Conservation (phyloP, 2,888 invertebrate genomes). For the Rotaria magnacalcarata region DNA sequence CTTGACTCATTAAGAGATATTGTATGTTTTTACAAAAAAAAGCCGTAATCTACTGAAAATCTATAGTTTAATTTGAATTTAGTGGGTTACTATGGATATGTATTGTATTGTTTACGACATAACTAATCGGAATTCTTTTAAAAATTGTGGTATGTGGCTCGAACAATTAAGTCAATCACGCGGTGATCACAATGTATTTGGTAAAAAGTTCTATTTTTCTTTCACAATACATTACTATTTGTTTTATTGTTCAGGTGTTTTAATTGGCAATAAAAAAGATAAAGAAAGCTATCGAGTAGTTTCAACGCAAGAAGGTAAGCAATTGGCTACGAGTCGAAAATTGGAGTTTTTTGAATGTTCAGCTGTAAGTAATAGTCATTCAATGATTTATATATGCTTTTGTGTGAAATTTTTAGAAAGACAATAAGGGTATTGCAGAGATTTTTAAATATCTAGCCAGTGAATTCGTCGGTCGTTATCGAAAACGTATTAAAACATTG, state of each 20-base stretch:
- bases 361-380: slow-evolving; percentile 37
- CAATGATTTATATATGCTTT: background rate
- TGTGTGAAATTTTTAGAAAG: slow-evolving; percentile 40
- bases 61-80: background rate
- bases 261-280: slow-evolving; percentile 44
- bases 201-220: background rate
- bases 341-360: slow-evolving; percentile 45
- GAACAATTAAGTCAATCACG: slow-evolving; percentile 24
- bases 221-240: background rate
- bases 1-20: slow-evolving; percentile 43
- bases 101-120: slow-evolving; percentile 42
- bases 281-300: slow-evolving; percentile 20
- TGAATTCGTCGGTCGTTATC: slow-evolving; percentile 40
- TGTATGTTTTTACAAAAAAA: background rate
- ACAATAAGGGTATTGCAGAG: slow-evolving; percentile 40
- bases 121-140: slow-evolving; percentile 43
- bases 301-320: slow-evolving; percentile 36
- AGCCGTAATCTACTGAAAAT: background rate
- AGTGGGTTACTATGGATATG: slow-evolving; percentile 45
- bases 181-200: slow-evolving; percentile 35
- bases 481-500: background rate
- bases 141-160: slow-evolving; percentile 28
- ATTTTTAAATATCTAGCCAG: slow-evolving; percentile 44
- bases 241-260: background rate
- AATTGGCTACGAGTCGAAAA: slow-evolving; percentile 41